phyloP scores from a whole-genome alignment of 2,113 vertebrate species.

The Rhizomys pruinosus region DNA sequence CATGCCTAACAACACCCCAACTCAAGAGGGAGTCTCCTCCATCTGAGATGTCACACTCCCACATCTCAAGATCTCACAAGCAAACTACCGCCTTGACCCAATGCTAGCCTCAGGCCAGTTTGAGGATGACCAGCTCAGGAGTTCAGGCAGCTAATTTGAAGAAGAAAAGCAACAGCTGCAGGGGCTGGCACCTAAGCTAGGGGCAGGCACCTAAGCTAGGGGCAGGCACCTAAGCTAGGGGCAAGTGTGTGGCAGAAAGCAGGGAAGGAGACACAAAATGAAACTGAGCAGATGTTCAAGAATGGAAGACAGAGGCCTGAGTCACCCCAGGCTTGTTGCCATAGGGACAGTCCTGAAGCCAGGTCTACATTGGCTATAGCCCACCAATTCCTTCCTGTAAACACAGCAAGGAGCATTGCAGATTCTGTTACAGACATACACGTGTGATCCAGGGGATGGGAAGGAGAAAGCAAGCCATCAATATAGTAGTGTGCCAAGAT shows the following conservation, averaged over 20 bases:
- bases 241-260: neutral
- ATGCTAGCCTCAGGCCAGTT: neutral
- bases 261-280: neutral
- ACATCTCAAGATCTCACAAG: neutral
- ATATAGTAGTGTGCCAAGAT: neutral
- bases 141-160: neutral
- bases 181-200: neutral
- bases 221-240: neutral
- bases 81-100: neutral
- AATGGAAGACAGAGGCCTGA: neutral
- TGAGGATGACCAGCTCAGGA: neutral
- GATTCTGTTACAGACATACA: neutral
- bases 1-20: neutral
- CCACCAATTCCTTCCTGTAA: neutral
- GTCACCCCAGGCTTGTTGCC: neutral
- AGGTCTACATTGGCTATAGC: neutral
- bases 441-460: neutral
- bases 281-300: neutral
- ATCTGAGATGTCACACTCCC: neutral
- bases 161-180: neutral
- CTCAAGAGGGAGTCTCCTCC: neutral
- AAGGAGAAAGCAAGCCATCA: slow-evolving; percentile 11
- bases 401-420: neutral
- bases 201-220: neutral
- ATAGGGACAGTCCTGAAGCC: neutral